A percentile compares a stretch with the other conserved stretches of the same genome.
Conservation (phyloP, 2,797 vertebrate species). For the Steatocranus sp. region DNA sequence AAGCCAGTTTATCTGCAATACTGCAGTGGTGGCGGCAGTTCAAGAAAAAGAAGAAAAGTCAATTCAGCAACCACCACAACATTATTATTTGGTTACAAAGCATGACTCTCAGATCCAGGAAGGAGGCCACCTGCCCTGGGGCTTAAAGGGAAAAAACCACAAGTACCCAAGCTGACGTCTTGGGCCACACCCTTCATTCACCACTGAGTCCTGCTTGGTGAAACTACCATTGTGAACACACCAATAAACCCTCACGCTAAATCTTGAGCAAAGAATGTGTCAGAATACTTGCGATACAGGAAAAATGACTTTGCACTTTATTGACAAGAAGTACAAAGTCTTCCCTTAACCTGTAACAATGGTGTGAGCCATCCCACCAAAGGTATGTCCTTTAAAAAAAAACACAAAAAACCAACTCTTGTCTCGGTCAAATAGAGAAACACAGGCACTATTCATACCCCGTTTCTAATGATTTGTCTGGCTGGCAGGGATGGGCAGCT, state of each 20-base stretch:
- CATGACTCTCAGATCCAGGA: not conserved
- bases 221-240: slow-evolving; percentile 8
- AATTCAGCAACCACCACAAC: slow-evolving; percentile 9
- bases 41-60: not conserved
- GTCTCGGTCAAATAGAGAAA: not conserved
- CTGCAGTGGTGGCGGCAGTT: not conserved
- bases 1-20: slow-evolving; percentile 35
- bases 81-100: not conserved
- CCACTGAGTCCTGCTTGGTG: slow-evolving; percentile 1
- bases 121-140: not conserved
- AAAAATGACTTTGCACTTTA: not conserved
- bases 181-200: slow-evolving; percentile 65
- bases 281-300: not conserved
- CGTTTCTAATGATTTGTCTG: not conserved
- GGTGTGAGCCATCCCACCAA: slow-evolving; percentile 1
- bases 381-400: not conserved
- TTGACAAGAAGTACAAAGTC: not conserved
- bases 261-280: not conserved
- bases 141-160: not conserved
- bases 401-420: not conserved
- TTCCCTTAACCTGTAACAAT: not conserved
- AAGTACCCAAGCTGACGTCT: not conserved
- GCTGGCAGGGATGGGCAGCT: slow-evolving; percentile 2
- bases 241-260: not conserved
- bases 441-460: not conserved